Conservation (phyloP, 2,113 vertebrate genomes). For the Urocolius indicus region DNA sequence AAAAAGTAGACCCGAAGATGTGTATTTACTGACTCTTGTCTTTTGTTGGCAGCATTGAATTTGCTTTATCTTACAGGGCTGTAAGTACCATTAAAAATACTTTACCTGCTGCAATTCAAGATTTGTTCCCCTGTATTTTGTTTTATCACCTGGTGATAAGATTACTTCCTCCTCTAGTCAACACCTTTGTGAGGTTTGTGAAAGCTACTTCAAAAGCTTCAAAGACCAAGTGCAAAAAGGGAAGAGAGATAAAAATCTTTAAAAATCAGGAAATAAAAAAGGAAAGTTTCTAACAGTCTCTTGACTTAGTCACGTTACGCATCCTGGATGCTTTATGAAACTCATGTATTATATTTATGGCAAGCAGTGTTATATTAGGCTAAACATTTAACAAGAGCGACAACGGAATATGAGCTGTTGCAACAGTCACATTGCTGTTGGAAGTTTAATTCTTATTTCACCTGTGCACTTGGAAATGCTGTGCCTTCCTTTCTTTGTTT, state of each 20-base stretch:
- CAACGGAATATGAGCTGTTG: neutral
- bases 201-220: neutral
- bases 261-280: neutral
- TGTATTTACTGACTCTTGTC: neutral
- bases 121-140: neutral
- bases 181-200: neutral
- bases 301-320: neutral
- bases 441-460: neutral
- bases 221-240: neutral
- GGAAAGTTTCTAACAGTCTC: neutral
- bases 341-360: neutral
- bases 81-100: neutral
- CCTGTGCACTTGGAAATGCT: neutral
- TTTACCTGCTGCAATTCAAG: neutral
- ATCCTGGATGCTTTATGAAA: neutral
- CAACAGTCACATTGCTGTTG: neutral
- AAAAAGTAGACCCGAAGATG: neutral
- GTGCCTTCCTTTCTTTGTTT: neutral
- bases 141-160: neutral
- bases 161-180: neutral
- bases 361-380: neutral
- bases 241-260: neutral
- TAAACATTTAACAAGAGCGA: neutral
- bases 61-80: neutral
- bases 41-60: neutral